phyloP scores from a whole-genome alignment of 2,113 vertebrate species.

The Ammodytes marinus region DNA sequence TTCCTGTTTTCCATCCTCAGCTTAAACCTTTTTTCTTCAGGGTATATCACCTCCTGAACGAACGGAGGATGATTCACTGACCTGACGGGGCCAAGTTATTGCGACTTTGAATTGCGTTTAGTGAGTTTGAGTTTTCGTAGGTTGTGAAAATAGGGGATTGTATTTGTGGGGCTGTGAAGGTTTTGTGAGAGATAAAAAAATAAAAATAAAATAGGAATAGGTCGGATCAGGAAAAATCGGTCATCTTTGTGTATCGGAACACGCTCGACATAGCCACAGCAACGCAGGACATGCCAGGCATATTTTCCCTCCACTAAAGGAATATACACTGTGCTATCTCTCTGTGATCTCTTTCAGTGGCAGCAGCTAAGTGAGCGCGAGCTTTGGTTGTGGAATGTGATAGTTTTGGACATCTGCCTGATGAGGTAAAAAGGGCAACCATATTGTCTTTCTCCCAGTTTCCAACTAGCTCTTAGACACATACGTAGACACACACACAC shows the following conservation, averaged over 20 bases:
- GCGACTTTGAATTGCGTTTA: background rate
- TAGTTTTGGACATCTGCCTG: conserved; percentile 45
- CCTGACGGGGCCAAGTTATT: background rate
- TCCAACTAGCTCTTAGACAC: conserved; percentile 12
- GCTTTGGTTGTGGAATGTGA: conserved; percentile 39
- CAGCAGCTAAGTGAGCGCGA: conserved; percentile 28
- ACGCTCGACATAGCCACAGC: background rate
- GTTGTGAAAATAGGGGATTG: background rate
- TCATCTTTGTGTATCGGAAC: background rate
- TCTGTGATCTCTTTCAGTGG: conserved; percentile 20
- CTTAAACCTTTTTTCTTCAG: background rate
- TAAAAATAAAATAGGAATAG: conserved; percentile 5
- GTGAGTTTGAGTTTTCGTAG: background rate
- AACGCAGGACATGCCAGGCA: conserved; percentile 50
- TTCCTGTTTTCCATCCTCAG: background rate
- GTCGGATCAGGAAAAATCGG: background rate
- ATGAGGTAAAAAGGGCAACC: conserved; percentile 33
- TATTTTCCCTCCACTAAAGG: conserved; percentile 49
- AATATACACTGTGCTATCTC: conserved; percentile 26
- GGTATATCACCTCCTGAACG: background rate
- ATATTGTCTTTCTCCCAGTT: conserved; percentile 35
- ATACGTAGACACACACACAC: conserved; percentile 5
- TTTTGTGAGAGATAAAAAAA: background rate
- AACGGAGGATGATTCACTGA: conserved; percentile 16
- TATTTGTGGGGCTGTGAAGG: background rate